Conservation (phyloP, 2,888 invertebrate genomes). For the Prosapia bicincta region DNA sequence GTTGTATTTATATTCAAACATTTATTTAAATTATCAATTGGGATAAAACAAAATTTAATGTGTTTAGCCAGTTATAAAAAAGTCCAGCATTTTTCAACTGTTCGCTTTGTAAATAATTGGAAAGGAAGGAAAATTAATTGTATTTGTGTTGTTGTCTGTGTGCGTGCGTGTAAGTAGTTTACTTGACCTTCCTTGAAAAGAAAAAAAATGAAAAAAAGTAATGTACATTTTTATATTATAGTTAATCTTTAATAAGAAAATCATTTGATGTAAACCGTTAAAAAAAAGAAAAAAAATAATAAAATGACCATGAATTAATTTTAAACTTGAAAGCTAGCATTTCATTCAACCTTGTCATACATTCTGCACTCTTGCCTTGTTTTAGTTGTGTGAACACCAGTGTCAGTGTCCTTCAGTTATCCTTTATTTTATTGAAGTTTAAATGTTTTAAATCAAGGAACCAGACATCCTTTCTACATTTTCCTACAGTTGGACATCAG, state of each 20-base stretch:
- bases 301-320: slow-evolving; percentile 30
- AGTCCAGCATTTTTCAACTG: slow-evolving; percentile 32
- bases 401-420: background rate
- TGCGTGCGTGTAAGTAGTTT: slow-evolving; percentile 26
- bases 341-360: slow-evolving; percentile 27
- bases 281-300: slow-evolving; percentile 20
- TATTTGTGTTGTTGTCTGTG: slow-evolving; percentile 26
- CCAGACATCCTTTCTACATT: background rate
- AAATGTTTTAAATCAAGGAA: background rate
- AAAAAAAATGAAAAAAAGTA: slow-evolving; percentile 17
- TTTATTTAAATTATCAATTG: background rate
- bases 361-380: slow-evolving; percentile 28
- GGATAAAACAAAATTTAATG: background rate
- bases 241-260: slow-evolving; percentile 28
- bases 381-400: background rate
- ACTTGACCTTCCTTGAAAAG: slow-evolving; percentile 18
- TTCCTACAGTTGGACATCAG: background rate
- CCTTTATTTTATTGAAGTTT: background rate
- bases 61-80: background rate
- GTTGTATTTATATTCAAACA: background rate
- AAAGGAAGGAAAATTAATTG: slow-evolving; percentile 8
- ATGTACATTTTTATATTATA: slow-evolving; percentile 31
- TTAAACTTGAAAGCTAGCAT: slow-evolving; percentile 18
- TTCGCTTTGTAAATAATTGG: slow-evolving; percentile 28
- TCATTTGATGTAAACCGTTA: slow-evolving; percentile 26